A percentile compares a stretch with the other conserved stretches of the same genome.
Evolutionary conservation across 2,113 vertebrate species (phyloP).

Genomic region (Toxotes jaculatrix): DNA sequence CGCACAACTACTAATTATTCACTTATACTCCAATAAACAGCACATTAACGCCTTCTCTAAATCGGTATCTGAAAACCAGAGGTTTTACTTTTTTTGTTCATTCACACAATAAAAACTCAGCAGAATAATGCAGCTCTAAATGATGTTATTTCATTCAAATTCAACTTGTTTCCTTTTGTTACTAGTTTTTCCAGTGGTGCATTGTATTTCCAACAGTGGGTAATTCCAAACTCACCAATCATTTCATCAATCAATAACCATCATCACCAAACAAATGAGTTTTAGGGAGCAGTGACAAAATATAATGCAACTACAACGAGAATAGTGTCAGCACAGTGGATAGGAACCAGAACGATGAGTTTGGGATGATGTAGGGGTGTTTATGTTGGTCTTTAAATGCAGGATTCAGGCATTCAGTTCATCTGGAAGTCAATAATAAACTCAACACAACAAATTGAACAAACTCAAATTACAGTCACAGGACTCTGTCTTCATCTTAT

Average conservation of each 20-base stretch:
- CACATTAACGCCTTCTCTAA: constrained; percentile 22
- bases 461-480: too few species aligned
- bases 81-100: not conserved
- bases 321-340: not conserved
- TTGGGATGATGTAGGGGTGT: too few species aligned
- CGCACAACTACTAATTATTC: constrained; percentile 58
- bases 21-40: constrained; percentile 56
- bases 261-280: not conserved
- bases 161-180: not conserved
- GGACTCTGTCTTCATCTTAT: not conserved
- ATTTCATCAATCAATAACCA: not conserved
- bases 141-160: not conserved
- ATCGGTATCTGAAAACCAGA: constrained; percentile 5
- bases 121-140: not conserved
- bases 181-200: not conserved
- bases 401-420: not conserved
- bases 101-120: not conserved
- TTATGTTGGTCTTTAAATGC: not conserved
- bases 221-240: not conserved
- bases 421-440: not conserved
- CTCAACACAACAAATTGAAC: not conserved
- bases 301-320: not conserved
- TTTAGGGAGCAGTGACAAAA: not conserved
- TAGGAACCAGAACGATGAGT: too few species aligned
- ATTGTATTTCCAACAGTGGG: not conserved